phyloP scores from a whole-genome alignment of 2,888 invertebrate genomes.

The Cheilosia impressa region DNA sequence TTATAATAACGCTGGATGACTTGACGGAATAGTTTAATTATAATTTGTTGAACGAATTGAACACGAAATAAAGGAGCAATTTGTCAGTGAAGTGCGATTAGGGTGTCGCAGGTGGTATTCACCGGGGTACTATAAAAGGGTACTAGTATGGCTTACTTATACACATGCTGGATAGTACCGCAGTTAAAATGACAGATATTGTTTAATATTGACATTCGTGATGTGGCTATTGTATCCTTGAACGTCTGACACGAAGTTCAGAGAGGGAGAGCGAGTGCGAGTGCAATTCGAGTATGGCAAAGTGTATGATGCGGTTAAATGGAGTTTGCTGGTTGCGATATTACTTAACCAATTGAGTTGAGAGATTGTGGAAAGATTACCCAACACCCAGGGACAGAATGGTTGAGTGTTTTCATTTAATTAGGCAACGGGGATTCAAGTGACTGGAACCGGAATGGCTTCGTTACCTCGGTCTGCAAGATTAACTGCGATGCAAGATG shows the following conservation, averaged over 20 bases:
- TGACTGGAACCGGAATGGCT: not conserved
- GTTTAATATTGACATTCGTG: conserved; percentile 45
- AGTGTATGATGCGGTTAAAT: conserved; percentile 14
- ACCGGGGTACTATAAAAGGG: not conserved
- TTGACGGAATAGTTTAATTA: conserved; percentile 64
- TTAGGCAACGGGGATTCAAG: not conserved
- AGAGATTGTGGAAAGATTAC: not conserved
- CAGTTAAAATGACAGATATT: conserved; percentile 32
- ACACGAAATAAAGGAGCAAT: conserved; percentile 53
- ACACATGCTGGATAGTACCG: not conserved
- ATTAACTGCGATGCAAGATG: not conserved
- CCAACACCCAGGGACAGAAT: not conserved
- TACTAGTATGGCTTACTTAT: conserved; percentile 26
- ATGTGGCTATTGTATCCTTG: conserved; percentile 29
- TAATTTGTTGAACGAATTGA: conserved; percentile 48
- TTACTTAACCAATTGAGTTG: not conserved
- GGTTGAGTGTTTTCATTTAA: conserved; percentile 8
- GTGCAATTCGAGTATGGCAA: conserved; percentile 5
- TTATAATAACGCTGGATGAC: conserved; percentile 55
- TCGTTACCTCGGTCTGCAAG: not conserved
- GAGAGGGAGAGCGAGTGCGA: not conserved
- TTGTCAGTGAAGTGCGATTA: conserved; percentile 36
- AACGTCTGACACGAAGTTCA: conserved; percentile 1
- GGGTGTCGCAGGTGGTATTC: not conserved
- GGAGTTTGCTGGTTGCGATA: not conserved